These are phyloP conservation scores for Papilio machaon DNA, from an alignment of 1,140 invertebrate genomes.

Conservation along the genomic window DNA sequence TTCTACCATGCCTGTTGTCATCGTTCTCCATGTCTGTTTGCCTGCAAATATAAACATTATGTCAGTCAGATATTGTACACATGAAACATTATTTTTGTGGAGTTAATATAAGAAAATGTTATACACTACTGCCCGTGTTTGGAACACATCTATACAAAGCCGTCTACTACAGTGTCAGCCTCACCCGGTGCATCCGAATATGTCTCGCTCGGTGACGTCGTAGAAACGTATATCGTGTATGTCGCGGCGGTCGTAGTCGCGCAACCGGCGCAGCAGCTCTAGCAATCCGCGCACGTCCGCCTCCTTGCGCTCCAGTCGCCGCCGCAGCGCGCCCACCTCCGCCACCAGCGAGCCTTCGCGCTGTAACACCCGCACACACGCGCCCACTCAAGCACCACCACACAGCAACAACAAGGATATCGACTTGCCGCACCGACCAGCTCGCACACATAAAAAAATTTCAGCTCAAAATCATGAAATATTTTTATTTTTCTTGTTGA, in stretches of 20 bases:
- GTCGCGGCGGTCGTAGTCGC: conserved; percentile 65
- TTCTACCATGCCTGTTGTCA: conserved; percentile 26
- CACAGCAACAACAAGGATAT: background rate
- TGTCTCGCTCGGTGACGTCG: conserved; percentile 73
- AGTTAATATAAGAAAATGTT: no score
- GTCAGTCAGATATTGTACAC: background rate
- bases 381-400: conserved; percentile 6
- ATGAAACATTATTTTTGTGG: background rate
- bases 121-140: no score
- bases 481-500: no score
- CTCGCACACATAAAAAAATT: background rate
- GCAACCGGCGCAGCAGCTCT: conserved; percentile 68
- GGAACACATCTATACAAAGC: no score
- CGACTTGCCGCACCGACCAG: background rate
- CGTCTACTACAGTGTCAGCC: background rate
- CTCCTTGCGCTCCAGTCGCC: conserved; percentile 66
- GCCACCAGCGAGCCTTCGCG: conserved; percentile 60
- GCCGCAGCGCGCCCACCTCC: conserved; percentile 70
- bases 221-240: conserved; percentile 71
- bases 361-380: conserved; percentile 47
- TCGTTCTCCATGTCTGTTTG: conserved; percentile 29
- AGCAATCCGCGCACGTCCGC: conserved; percentile 67
- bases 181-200: conserved; percentile 61
- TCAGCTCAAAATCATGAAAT: no score
- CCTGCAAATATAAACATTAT: conserved; percentile 2